Evolutionary conservation across 1,140 invertebrate genomes (phyloP).

Genomic region (Wiebesia pumilae): DNA sequence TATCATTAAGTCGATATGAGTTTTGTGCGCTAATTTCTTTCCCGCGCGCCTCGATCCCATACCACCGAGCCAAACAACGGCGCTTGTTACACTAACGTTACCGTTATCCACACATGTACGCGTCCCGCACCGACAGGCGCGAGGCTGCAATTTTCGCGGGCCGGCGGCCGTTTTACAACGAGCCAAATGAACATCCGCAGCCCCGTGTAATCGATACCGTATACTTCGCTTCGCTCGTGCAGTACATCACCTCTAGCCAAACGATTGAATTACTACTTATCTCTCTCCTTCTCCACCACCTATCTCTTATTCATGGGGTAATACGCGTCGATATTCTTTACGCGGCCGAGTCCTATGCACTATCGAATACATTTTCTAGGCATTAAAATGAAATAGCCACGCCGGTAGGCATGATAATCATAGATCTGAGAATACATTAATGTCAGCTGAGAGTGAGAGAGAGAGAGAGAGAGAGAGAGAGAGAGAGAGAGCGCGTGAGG

Average conservation of each 20-base stretch:
- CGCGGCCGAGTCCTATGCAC: background rate
- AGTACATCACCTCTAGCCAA: background rate
- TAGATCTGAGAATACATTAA: conserved; percentile 38
- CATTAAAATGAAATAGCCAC: conserved; percentile 27
- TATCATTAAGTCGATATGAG: conserved; percentile 14
- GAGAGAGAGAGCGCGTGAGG: background rate
- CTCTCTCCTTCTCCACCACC: background rate
- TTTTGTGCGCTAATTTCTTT: conserved; percentile 29
- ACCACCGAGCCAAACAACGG: background rate
- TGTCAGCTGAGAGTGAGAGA: background rate
- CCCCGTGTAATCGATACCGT: background rate
- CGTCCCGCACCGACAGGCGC: background rate
- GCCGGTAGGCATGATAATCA: conserved; percentile 25
- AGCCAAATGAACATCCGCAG: conserved; percentile 14
- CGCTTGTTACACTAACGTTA: background rate
- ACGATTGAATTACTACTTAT: background rate
- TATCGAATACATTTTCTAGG: conserved; percentile 19
- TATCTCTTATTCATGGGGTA: conserved; percentile 12
- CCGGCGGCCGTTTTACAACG: background rate
- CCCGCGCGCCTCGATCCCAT: background rate
- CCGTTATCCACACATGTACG: background rate
- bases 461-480: background rate
- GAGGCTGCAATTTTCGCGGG: background rate
- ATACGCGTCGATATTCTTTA: conserved; percentile 27
- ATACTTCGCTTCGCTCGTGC: background rate